A percentile compares a stretch with the other conserved stretches of the same genome.
Evolutionary conservation across 2,888 invertebrate species (phyloP).

Genomic region (Brachyptera putata): DNA sequence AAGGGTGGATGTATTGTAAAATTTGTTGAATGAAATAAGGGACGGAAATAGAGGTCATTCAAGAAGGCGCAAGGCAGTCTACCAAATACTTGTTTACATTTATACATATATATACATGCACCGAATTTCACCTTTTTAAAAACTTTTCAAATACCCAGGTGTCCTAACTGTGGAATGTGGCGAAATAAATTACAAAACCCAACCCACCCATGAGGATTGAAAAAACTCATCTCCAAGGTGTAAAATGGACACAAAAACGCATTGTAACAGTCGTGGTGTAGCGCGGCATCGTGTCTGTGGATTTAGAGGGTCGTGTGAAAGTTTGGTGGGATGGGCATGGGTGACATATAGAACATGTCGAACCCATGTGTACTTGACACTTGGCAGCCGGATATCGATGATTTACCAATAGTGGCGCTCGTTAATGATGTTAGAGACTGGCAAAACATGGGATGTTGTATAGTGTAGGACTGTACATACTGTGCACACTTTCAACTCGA

Average conservation of each 20-base stretch:
- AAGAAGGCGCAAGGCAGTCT: conserved; percentile 29
- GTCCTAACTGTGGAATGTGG: conserved; percentile 28
- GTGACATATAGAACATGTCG: background rate
- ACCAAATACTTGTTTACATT: conserved; percentile 26
- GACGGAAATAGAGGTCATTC: conserved; percentile 11
- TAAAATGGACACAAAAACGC: background rate
- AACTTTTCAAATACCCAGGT: conserved; percentile 22
- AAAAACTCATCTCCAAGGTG: background rate
- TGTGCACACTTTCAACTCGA: too few species aligned
- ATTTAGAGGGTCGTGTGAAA: background rate
- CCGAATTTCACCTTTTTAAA: conserved; percentile 17
- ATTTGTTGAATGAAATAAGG: conserved; percentile 8
- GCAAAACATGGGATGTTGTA: too few species aligned
- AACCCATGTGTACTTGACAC: background rate
- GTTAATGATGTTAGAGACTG: too few species aligned
- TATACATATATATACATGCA: background rate
- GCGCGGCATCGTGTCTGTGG: background rate
- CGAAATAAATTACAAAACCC: conserved; percentile 30
- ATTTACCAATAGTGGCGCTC: too few species aligned
- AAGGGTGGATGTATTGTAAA: background rate
- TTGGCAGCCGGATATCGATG: background rate
- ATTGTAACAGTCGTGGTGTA: background rate
- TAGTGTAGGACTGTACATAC: too few species aligned
- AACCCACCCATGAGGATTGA: conserved; percentile 8
- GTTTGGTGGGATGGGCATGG: background rate